Evolutionary conservation across 2,113 vertebrate genomes (phyloP).

Genomic region (Morone saxatilis): DNA sequence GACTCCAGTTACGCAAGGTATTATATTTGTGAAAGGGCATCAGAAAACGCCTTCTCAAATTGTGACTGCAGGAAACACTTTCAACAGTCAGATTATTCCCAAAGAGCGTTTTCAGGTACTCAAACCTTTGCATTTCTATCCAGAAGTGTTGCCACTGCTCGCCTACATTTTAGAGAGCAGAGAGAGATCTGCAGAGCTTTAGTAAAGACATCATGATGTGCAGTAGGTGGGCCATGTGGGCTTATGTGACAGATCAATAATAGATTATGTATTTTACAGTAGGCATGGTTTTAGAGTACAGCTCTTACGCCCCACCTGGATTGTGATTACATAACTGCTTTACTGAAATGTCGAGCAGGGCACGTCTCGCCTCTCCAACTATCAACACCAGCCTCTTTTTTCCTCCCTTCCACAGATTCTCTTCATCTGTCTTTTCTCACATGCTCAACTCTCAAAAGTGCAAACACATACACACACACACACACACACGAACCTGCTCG

Average conservation of each 20-base stretch:
- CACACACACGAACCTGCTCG: slow-evolving; percentile 19
- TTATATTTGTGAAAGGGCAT: slow-evolving; percentile 11
- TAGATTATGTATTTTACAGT: slow-evolving; percentile 50
- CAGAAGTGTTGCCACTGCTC: slow-evolving; percentile 38
- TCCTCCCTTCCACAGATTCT: slow-evolving; percentile 12
- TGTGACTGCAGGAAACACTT: background rate
- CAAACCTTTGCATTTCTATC: slow-evolving; percentile 7
- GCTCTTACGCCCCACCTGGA: slow-evolving; percentile 36
- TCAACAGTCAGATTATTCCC: background rate
- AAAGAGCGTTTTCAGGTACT: slow-evolving; percentile 22
- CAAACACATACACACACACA: background rate
- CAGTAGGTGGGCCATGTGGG: slow-evolving; percentile 41
- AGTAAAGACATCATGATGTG: slow-evolving; percentile 26
- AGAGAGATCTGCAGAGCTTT: slow-evolving; percentile 13
- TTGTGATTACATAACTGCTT: slow-evolving; percentile 65
- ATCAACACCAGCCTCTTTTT: slow-evolving; percentile 16
- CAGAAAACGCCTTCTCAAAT: slow-evolving; percentile 7
- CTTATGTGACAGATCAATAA: slow-evolving; percentile 60
- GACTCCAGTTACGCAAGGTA: background rate
- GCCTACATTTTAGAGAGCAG: slow-evolving; percentile 11
- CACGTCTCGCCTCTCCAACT: slow-evolving; percentile 35
- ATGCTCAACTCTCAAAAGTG: background rate
- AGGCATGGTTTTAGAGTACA: slow-evolving; percentile 18
- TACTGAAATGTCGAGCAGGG: slow-evolving; percentile 48
- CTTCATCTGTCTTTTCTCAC: slow-evolving; percentile 14